phyloP scores from a whole-genome alignment of 2,113 vertebrate genomes.

The Ammospiza caudacuta region DNA sequence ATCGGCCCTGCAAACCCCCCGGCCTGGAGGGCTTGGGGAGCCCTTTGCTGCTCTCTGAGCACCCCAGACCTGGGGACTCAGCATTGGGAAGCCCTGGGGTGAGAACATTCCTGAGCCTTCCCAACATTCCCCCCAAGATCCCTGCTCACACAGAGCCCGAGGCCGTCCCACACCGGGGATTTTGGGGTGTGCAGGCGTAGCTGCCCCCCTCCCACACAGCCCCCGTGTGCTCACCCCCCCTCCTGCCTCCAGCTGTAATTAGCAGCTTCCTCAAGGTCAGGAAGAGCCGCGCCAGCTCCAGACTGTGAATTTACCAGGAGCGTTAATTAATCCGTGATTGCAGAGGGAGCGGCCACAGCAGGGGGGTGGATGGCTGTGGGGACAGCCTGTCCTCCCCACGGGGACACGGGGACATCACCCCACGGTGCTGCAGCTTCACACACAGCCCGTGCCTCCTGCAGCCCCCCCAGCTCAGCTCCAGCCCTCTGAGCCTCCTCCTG shows the following conservation, averaged over 20 bases:
- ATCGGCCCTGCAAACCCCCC: not conserved
- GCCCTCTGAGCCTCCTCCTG: not conserved
- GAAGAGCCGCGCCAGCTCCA: not conserved
- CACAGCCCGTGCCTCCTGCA: not conserved
- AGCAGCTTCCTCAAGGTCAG: slow-evolving; percentile 45
- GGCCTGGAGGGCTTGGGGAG: not conserved
- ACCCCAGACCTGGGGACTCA: not conserved
- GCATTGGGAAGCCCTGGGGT: not conserved
- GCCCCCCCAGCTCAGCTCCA: not conserved
- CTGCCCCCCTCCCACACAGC: accelerated
- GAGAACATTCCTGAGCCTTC: accelerated
- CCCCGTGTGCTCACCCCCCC: not conserved
- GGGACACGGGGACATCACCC: not conserved
- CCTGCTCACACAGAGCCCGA: accelerated
- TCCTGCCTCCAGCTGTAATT: slow-evolving; percentile 9
- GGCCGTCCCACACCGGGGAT: not conserved
- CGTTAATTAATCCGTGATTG: slow-evolving; percentile 38
- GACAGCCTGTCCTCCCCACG: not conserved
- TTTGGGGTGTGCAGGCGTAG: not conserved
- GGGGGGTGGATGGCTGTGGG: not conserved
- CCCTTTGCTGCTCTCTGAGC: not conserved
- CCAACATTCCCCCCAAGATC: not conserved
- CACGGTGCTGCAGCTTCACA: not conserved
- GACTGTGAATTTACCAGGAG: not conserved
- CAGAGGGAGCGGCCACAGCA: not conserved